Base-by-base conservation (phyloP, 2,113 vertebrate species). In the Nannobrachium achirus region DNA sequence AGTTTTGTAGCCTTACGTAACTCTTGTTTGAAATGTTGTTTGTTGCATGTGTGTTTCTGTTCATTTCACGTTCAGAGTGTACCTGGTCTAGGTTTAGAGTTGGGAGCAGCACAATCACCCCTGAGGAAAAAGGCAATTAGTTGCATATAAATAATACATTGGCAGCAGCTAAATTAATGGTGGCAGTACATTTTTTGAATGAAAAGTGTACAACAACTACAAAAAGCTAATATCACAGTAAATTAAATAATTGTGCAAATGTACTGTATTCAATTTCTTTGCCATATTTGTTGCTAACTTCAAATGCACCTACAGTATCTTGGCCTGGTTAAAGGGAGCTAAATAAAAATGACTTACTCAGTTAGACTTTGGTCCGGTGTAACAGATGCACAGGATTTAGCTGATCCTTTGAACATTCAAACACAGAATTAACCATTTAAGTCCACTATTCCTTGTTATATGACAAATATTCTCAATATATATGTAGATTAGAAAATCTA, bases 71-170 rank as follows among this genome's bases (percentile, higher is more conserved):
- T 1, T 60, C 9, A 25, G 33, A 20, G 40, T 2, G 77, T 94
- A 96, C 94, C 94, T 93, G 94, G 92, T 82, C 61, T 71, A 14
- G 89, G 48, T 88, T 91, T 95, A 45, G 87, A 88, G 89, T 92
- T 93, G 15, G 53, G 66, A 50, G 88, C 82, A 53, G 61, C 16
- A 80, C 76, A 85, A 60, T 86, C 80, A 4, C 38, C 79, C 52
- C 92, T 92, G 80, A 46, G 59, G 66, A 40, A 66, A 62, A 62
- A 0, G n/a, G 57, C 3, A 63, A 19, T 15, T 41, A 58, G 25
- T 33, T 33, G 25, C 3, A 4, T 41, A 9, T 51, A 15, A 50
- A 15, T 15, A 25, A 33, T 3, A 15, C 10, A 18, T 7, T 41
- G 39, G n/a, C 25, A n/a, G n/a, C n/a, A n/a, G n/a, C n/a, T n/a